Evolutionary conservation across 2,113 vertebrate species (phyloP), one percentile per base, ranked within the genome.

Genomic region (Brienomyrus brachyistius): DNA sequence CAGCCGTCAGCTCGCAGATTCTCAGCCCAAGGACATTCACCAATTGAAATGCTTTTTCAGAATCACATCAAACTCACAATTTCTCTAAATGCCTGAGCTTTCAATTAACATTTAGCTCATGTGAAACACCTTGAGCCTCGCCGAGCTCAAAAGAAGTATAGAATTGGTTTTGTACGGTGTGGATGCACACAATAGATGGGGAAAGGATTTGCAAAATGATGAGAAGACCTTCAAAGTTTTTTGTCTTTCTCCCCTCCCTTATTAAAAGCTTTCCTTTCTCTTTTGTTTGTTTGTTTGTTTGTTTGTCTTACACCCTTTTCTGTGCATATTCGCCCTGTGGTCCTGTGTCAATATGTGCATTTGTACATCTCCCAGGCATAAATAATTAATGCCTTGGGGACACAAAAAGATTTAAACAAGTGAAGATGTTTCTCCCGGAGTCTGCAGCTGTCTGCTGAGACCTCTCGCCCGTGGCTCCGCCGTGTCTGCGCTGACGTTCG

Each of bases 11-110:
- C 89, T 88, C 27, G 8, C 80, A 23, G 83, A 91, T 90, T 90
- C 50, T 80, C 87, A 84, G 86, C 91, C 83, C 92, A 93, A 93
- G 92, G 92, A 92, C 91, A 90, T 90, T 83, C n/a, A 8, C 70
- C 88, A 89, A 80, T 92, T 89, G 56, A 91, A 91, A 88, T 90
- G 31, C 84, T 88, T 92, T 91, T 91, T 84, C 87, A 88, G 86
- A 90, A 90, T 91, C 89, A 90, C 88, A 89, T 88, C 51, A 86
- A 89, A 87, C 89, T 85, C 47, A 31, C 86, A 84, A 84, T 59
- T 86, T 86, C 45, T 89, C 86, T 52, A 89, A 91, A 92, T 89
- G 83, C 90, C 90, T 91, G 89, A 74, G 90, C 90, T 92, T 92
- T 92, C 89, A 92, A 92, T 90, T 92, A 90, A 74, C 89, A 86